phyloP scores from a whole-genome alignment of 2,113 vertebrate species.

The Melanocharis versteri region DNA sequence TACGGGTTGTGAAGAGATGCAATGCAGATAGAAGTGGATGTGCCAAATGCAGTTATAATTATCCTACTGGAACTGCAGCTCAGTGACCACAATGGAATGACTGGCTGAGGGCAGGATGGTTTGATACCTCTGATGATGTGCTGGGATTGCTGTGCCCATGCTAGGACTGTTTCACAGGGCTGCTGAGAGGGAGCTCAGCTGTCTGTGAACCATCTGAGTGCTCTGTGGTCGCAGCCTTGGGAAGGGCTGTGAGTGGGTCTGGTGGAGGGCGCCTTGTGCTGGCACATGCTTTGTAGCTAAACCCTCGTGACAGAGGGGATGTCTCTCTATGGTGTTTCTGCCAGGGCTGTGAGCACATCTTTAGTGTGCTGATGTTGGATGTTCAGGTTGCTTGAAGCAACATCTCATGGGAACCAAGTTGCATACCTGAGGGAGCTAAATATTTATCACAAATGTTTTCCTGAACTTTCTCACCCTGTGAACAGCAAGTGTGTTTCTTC shows the following conservation, averaged over 20 bases:
- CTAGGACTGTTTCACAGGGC: background rate
- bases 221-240: rapidly evolving
- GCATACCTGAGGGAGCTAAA: background rate
- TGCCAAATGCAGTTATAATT: background rate
- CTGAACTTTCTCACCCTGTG: background rate
- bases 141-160: background rate
- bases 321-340: background rate
- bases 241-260: background rate
- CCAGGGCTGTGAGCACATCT: background rate
- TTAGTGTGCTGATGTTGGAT: rapidly evolving
- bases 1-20: background rate
- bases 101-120: background rate
- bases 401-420: rapidly evolving
- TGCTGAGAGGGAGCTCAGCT: background rate
- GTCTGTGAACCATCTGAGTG: rapidly evolving
- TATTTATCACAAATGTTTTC: background rate
- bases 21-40: background rate
- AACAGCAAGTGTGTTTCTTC: background rate
- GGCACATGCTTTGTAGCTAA: background rate
- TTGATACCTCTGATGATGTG: rapidly evolving
- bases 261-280: background rate
- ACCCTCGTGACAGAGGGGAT: rapidly evolving
- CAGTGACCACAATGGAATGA: background rate
- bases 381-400: background rate
- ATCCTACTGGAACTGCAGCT: background rate